Conservation (phyloP, 2,888 invertebrate species). For the Sinohyriopsis cumingii region DNA sequence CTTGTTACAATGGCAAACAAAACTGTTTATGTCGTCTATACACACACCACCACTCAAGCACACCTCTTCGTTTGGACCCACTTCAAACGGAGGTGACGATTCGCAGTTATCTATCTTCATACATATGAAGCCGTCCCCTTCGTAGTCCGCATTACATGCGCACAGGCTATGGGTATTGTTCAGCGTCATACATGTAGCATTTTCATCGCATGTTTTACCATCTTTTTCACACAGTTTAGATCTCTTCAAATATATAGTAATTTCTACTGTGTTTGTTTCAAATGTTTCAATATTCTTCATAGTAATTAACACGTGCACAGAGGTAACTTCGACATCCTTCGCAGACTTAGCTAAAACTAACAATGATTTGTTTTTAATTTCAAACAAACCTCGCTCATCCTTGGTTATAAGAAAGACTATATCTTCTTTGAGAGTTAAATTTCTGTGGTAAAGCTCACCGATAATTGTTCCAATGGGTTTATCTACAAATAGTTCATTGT, state of each 20-base stretch:
- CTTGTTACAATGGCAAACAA: slow-evolving; percentile 37
- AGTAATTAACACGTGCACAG: slow-evolving; percentile 33
- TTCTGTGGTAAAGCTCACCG: slow-evolving; percentile 34
- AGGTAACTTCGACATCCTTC: slow-evolving; percentile 22
- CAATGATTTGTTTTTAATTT: slow-evolving; percentile 33
- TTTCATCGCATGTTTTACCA: slow-evolving; percentile 34
- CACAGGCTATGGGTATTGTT: slow-evolving; percentile 32
- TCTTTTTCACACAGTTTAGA: slow-evolving; percentile 26
- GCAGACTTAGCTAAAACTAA: slow-evolving; percentile 33
- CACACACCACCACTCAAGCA: slow-evolving; percentile 43
- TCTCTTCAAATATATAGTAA: slow-evolving; percentile 34
- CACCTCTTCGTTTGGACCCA: not conserved
- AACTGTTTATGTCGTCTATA: slow-evolving; percentile 39
- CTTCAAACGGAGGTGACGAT: not conserved
- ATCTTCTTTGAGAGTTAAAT: slow-evolving; percentile 22
- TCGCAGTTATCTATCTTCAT: slow-evolving; percentile 37
- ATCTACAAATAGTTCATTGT: slow-evolving; percentile 29
- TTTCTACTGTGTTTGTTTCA: slow-evolving; percentile 25
- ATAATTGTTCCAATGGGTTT: slow-evolving; percentile 29
- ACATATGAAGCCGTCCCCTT: slow-evolving; percentile 38
- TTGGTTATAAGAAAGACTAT: slow-evolving; percentile 33
- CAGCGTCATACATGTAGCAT: slow-evolving; percentile 37
- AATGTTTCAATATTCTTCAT: slow-evolving; percentile 38
- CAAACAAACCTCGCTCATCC: slow-evolving; percentile 36
- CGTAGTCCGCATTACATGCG: slow-evolving; percentile 42